Evolutionary conservation across 1,140 invertebrate species (phyloP).

Genomic region (Amyelois transitella): DNA sequence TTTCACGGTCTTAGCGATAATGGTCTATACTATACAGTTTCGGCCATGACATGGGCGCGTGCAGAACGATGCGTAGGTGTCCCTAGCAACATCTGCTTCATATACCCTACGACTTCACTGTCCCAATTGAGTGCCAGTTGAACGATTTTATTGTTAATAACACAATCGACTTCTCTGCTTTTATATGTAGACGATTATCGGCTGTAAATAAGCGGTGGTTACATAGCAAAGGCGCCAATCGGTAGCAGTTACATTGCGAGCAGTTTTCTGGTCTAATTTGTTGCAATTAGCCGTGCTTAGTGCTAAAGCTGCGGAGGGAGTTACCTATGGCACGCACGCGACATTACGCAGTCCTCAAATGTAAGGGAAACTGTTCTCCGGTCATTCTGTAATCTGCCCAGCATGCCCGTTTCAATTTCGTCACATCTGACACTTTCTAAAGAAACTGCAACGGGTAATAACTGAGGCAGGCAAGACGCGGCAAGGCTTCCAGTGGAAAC

Average conservation of each 20-base stretch:
- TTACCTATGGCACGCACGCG: constrained; percentile 50
- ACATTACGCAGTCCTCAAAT: constrained; percentile 52
- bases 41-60: constrained; percentile 44
- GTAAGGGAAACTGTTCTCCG: constrained; percentile 40
- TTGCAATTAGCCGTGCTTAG: constrained; percentile 21
- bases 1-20: constrained; percentile 54
- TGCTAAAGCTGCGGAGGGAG: constrained; percentile 17
- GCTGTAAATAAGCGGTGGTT: neutral
- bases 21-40: constrained; percentile 49
- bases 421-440: constrained; percentile 70
- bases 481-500: constrained; percentile 63
- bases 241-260: constrained; percentile 15
- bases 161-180: no score
- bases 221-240: neutral
- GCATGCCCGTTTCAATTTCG: constrained; percentile 56
- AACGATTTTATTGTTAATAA: neutral
- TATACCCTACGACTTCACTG: constrained; percentile 1
- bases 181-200: no score
- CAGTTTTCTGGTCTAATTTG: constrained; percentile 37
- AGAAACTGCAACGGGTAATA: constrained; percentile 62
- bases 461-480: constrained; percentile 40
- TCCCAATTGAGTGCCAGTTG: constrained; percentile 2
- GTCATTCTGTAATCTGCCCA: constrained; percentile 45
- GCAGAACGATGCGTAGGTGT: constrained; percentile 22
- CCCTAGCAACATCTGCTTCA: constrained; percentile 23